Evolutionary conservation across 1,140 invertebrate species (phyloP).

Genomic region (Drosophila aff.): DNA sequence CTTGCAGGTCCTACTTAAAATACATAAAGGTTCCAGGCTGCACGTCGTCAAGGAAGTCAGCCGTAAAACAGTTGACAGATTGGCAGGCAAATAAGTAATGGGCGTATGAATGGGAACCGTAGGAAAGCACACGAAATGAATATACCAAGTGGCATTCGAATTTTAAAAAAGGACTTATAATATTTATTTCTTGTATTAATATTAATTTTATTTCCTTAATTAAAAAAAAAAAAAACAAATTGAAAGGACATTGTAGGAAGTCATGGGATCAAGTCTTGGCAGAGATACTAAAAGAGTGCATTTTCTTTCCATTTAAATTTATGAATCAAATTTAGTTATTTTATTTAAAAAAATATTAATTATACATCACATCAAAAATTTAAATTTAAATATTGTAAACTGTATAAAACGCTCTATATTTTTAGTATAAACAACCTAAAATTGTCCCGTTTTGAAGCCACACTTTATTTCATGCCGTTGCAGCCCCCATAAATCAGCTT

Average conservation of each 20-base stretch:
- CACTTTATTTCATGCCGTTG: slow-evolving; percentile 12
- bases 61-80: slow-evolving; percentile 42
- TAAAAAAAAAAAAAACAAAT: neutral
- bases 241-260: neutral
- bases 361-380: neutral
- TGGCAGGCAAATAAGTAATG: slow-evolving; percentile 37
- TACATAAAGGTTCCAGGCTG: neutral
- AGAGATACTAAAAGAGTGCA: neutral
- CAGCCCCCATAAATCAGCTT: slow-evolving; percentile 64
- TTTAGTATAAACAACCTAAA: neutral
- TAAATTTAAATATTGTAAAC: neutral
- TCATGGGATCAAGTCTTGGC: neutral
- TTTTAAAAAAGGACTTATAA: no score
- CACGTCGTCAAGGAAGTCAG: slow-evolving; percentile 15
- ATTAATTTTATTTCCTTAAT: neutral
- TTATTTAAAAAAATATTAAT: neutral
- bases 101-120: neutral
- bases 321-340: neutral
- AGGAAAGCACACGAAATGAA: neutral
- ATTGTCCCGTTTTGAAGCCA: neutral
- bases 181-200: neutral
- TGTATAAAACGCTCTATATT: neutral
- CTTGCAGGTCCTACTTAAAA: slow-evolving; percentile 3
- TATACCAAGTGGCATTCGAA: neutral
- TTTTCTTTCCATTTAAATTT: neutral